Percentiles rank a stretch among this genome's conserved stretches.
Evolutionary conservation across 2,797 vertebrate genomes (phyloP).

Genomic region (Notoglanidium macrostoma): DNA sequence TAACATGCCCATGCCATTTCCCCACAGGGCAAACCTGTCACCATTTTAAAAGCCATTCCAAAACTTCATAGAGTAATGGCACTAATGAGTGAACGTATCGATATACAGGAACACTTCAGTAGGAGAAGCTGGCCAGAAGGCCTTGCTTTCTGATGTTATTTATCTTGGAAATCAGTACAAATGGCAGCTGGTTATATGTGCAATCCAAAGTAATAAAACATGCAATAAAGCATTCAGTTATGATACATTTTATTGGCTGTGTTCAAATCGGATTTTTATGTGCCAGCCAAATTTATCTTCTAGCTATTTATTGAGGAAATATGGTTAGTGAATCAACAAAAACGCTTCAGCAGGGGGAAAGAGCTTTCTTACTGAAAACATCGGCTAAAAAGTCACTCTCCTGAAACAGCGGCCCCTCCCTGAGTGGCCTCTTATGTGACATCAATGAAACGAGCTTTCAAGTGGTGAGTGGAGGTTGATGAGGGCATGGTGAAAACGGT

Average conservation of each 20-base stretch:
- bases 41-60: not conserved
- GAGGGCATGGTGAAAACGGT: constrained; percentile 17
- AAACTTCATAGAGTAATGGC: not conserved
- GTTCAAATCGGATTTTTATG: not conserved
- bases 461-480: constrained; percentile 16
- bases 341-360: not conserved
- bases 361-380: not conserved
- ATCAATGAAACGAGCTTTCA: not conserved
- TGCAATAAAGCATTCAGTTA: not conserved
- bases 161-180: not conserved
- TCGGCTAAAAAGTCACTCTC: not conserved
- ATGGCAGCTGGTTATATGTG: not conserved
- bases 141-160: not conserved
- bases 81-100: not conserved
- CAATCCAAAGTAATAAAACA: not conserved
- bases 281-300: not conserved
- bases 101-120: not conserved
- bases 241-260: not conserved
- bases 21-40: constrained; percentile 18
- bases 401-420: constrained; percentile 9
- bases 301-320: not conserved
- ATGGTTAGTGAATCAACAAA: not conserved
- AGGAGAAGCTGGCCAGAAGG: not conserved
- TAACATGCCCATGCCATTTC: not conserved
- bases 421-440: constrained; percentile 1